Evolutionary conservation across 2,113 vertebrate genomes (phyloP).

Genomic region (Thymallus thymallus): DNA sequence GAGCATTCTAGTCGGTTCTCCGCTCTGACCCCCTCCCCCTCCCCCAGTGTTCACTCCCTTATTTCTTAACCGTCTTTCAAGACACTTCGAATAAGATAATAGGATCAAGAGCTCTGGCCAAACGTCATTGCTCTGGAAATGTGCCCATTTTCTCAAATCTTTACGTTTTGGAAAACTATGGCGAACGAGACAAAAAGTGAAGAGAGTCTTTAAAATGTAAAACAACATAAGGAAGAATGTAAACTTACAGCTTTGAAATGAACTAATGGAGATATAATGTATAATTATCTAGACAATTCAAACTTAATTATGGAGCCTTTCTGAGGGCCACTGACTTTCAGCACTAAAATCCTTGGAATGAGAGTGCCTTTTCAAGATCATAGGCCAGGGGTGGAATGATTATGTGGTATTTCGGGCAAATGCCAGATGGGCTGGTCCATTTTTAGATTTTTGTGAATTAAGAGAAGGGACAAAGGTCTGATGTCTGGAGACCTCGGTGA

Average conservation of each 20-base stretch:
- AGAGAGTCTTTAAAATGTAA: neutral
- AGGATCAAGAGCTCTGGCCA: neutral
- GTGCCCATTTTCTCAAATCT: neutral
- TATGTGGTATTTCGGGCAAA: too few species aligned
- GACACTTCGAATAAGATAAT: neutral
- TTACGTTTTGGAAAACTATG: neutral
- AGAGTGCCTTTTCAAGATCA: too few species aligned
- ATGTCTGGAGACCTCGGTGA: neutral
- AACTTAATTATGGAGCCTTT: neutral
- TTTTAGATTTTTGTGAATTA: neutral
- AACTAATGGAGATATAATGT: neutral
- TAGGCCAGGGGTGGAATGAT: too few species aligned
- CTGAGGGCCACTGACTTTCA: neutral
- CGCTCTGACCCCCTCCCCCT: neutral
- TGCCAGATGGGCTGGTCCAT: too few species aligned
- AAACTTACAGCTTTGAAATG: neutral
- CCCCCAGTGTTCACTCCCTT: neutral
- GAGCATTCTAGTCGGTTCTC: neutral
- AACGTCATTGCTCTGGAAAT: neutral
- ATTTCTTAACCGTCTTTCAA: neutral
- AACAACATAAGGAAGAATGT: neutral
- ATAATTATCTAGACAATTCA: neutral
- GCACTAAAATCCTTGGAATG: neutral
- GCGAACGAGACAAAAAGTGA: neutral
- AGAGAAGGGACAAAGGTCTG: neutral